These are phyloP conservation scores for Microtus richardsoni DNA, from an alignment of 2,113 vertebrate genomes.

Conservation along the genomic window DNA sequence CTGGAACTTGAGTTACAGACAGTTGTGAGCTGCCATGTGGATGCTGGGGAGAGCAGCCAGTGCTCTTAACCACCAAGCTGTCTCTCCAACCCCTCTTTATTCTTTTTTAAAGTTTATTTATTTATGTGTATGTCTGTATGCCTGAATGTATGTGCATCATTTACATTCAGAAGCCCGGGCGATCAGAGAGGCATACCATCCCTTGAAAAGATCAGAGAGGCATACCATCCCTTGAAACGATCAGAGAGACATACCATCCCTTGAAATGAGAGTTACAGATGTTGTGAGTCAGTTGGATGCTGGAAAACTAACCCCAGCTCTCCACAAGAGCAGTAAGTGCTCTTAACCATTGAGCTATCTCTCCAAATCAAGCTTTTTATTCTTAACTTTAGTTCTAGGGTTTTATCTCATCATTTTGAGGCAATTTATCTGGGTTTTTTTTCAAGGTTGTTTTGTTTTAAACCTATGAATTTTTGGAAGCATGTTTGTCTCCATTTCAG, in stretches of 20 bases:
- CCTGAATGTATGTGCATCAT: not conserved
- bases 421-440: not conserved
- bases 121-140: not conserved
- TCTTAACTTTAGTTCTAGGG: not conserved
- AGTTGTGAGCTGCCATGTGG: no score
- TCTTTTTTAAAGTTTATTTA: not conserved
- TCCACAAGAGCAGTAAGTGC: not conserved
- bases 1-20: no score
- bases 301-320: not conserved
- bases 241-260: not conserved
- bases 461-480: constrained; percentile 1
- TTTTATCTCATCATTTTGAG: not conserved
- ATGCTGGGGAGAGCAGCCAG: no score
- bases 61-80: no score
- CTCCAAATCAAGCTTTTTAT: not conserved
- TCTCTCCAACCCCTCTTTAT: not conserved
- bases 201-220: not conserved
- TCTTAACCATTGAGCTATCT: not conserved
- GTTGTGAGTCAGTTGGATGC: not conserved
- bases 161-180: no score
- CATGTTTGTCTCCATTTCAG: not conserved
- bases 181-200: not conserved
- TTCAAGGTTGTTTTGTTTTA: not conserved
- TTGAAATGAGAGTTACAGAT: not conserved
- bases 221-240: not conserved